Base-by-base conservation (phyloP, 2,888 invertebrate genomes). In the Leptothorax acervorum region DNA sequence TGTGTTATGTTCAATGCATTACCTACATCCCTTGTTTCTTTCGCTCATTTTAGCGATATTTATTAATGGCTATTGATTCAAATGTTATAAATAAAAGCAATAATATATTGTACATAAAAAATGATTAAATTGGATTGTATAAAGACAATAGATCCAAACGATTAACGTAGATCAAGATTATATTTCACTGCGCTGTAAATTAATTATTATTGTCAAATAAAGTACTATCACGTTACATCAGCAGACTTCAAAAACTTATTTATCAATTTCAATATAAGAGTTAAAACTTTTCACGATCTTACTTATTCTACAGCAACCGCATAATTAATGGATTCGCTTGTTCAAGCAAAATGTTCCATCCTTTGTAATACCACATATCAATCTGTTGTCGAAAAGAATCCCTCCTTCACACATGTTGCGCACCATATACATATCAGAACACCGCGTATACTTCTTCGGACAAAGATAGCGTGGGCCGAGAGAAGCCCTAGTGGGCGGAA, bases 401-500 rank as follows among this genome's bases (percentile, higher is more conserved):
- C 48, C 48, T 57, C 8, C 8, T 28, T 53, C 8, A 6, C n/a
- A n/a, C 35, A 31, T 12, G 31, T 18, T 28, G 23, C 12, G 51
- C 15, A 31, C 11, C 53, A n/a, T 6, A 35, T 48, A 42, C n/a
- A 57, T 70, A 57, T 70, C 45, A 23, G 18, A 35, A 48, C 18
- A 35, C 15, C 42, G 18, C 11, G 15, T 79, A 45, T 55, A 78
- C 5, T 11, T 48, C 48, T 15, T 79, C 15, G 45, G 48, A 48
- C 57, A 71, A 71, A 57, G 35, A 28, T 31, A 55, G 78, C 79
- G 79, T 79, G 60, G 79, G 79, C 1, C 35, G 48, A 48, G 12
- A 71, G 35, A 12, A 60, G 18, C 12, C 4, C n/a, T 18, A 28
- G 79, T 79, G 71, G 71, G 57, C 57, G 70, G 78, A 71, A 70